Evolutionary conservation across 1,140 invertebrate species (phyloP), one percentile per base, ranked within the genome.

Genomic region (Prorops nasuta): DNA sequence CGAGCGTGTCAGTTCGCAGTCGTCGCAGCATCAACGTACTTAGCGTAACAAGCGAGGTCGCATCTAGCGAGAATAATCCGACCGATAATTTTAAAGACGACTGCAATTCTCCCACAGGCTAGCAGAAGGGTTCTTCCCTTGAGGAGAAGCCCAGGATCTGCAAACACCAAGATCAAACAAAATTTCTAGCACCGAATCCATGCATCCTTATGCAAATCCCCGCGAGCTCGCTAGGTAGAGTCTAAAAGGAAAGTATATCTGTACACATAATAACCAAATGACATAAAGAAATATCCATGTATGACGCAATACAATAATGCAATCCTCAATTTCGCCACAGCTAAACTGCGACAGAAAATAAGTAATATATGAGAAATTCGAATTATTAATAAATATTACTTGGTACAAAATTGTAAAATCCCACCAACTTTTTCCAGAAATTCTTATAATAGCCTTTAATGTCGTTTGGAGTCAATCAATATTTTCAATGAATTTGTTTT

Each of bases 161-260:
- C 52, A 58, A 60, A 60, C 51, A 60, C 47, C 47, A 10, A 35
- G 58, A 59, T 60, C 51, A 60, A 59, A 60, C 58, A 51, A 60
- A 60, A 47, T 51, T 60, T 59, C 43, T n/a, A n/a, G n/a, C n/a
- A n/a, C n/a, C 32, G 32, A 35, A 15, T 12, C n/a, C 10, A 35
- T 37, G 10, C 36, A 9, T 2, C 36, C 36, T 17, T 37, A 37
- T 37, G 36, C 20, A 40, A 40, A 40, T 21, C 18, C 38, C 8
- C 17, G 38, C 18, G 38, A 19, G 17, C 20, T 19, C 15, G 38
- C 38, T n/a, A 12, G 38, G n/a, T 28, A 28, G 10, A 28, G 24
- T 4, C 24, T 6, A 28, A 28, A 28, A 28, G n/a, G n/a, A n/a
- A n/a, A n/a, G n/a, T n/a, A n/a, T n/a, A n/a, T n/a, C n/a, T n/a